phyloP scores from a whole-genome alignment of 2,888 invertebrate species.

The Willowsia nigromaculata region DNA sequence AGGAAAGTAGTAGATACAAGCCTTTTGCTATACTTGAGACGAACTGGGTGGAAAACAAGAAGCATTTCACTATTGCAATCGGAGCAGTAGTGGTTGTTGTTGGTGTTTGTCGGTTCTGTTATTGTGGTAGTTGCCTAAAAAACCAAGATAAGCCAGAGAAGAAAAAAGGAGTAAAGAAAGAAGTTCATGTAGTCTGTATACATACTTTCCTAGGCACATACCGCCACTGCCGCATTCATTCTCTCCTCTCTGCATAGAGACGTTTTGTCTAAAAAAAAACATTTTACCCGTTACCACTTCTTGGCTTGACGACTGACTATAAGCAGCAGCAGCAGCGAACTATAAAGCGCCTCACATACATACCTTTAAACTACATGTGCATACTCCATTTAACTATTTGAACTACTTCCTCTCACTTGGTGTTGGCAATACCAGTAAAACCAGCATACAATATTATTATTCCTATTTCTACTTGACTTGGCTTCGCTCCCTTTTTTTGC shows the following conservation, averaged over 20 bases:
- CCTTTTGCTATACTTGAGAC: background rate
- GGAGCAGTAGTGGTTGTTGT: slow-evolving; percentile 29
- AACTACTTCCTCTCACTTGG: background rate
- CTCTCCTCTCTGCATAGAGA: slow-evolving; percentile 39
- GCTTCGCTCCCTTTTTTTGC: background rate
- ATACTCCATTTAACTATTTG: background rate
- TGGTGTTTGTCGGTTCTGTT: slow-evolving; percentile 13
- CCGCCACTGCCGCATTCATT: slow-evolving; percentile 35
- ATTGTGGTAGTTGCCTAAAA: slow-evolving; percentile 18
- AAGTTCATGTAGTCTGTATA: background rate
- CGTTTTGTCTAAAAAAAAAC: slow-evolving; percentile 44
- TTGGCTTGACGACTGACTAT: slow-evolving; percentile 1
- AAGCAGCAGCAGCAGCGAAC: background rate
- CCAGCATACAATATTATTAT: slow-evolving; percentile 6
- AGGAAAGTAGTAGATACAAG: background rate
- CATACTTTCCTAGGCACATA: background rate
- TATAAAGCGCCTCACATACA: too few relatives aligned
- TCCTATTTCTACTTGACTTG: slow-evolving; percentile 21
- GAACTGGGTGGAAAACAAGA: background rate
- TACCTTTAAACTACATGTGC: background rate
- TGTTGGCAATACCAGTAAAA: slow-evolving; percentile 10
- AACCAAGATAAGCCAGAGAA: background rate
- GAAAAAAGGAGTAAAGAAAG: background rate
- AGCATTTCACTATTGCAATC: background rate
- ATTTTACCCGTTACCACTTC: slow-evolving; percentile 42